Evolutionary conservation across 2,797 vertebrate species (phyloP).

Genomic region (Rhincodon typus): DNA sequence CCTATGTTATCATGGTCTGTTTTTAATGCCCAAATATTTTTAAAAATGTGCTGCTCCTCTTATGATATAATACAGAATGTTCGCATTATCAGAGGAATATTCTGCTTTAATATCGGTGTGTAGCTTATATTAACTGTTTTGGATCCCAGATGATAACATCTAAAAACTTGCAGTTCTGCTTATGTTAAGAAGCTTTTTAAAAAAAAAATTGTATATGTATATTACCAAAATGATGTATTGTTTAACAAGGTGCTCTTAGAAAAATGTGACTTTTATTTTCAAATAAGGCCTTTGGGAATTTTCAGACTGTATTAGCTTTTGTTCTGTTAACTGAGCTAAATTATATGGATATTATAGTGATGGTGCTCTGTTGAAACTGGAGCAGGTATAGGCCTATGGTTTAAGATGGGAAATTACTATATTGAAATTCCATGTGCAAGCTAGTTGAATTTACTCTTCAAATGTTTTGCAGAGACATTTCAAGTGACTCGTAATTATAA

Average conservation of each 20-base stretch:
- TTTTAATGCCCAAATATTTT: neutral
- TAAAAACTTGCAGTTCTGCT: neutral
- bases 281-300: neutral
- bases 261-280: neutral
- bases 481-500: neutral
- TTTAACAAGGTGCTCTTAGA: neutral
- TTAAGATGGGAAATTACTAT: neutral
- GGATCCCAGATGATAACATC: neutral
- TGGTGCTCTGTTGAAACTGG: neutral
- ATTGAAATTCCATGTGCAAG: neutral
- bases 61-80: neutral
- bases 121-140: neutral
- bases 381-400: neutral
- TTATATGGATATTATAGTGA: neutral
- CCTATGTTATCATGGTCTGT: neutral
- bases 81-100: neutral
- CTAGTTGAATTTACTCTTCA: neutral
- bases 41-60: neutral
- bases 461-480: neutral
- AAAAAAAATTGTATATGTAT: neutral
- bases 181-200: neutral
- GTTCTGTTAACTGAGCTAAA: neutral
- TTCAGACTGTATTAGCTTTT: neutral
- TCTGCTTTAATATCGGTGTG: neutral
- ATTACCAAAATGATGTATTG: neutral